phyloP scores from a whole-genome alignment of 2,888 invertebrate genomes.

The Ormyrus thymus region DNA sequence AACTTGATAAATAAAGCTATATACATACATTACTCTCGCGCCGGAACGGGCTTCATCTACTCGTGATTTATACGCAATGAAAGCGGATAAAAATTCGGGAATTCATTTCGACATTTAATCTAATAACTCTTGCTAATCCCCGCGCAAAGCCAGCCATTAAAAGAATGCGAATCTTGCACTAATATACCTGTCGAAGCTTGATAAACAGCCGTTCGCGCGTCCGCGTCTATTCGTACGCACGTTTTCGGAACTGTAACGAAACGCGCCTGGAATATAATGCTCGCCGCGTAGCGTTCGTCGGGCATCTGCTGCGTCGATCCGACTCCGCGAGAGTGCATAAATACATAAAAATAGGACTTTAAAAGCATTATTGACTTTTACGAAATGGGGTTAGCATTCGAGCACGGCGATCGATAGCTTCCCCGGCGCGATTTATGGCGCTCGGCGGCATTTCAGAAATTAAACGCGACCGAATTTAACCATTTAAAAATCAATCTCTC shows the following conservation, averaged over 20 bases:
- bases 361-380: neutral
- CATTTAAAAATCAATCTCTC: too few species aligned
- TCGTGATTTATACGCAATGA: neutral
- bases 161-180: slow-evolving; percentile 1
- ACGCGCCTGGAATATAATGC: neutral
- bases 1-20: too few species aligned
- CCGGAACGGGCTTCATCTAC: neutral
- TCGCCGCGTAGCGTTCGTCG: neutral
- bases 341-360: slow-evolving; percentile 4
- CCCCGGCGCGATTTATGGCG: too few species aligned
- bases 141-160: neutral
- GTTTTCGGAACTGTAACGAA: slow-evolving; percentile 1
- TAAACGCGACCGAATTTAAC: too few species aligned
- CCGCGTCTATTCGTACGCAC: neutral
- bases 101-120: slow-evolving; percentile 6
- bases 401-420: neutral
- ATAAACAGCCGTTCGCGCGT: slow-evolving; percentile 15
- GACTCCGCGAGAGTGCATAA: slow-evolving; percentile 11
- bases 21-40: neutral
- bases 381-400: neutral
- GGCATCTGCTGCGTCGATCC: neutral
- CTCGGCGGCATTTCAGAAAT: too few species aligned
- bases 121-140: slow-evolving; percentile 15
- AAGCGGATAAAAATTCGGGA: neutral
- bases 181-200: slow-evolving; percentile 21